phyloP scores from a whole-genome alignment of 2,888 invertebrate genomes.

The Saturnia pavonia region DNA sequence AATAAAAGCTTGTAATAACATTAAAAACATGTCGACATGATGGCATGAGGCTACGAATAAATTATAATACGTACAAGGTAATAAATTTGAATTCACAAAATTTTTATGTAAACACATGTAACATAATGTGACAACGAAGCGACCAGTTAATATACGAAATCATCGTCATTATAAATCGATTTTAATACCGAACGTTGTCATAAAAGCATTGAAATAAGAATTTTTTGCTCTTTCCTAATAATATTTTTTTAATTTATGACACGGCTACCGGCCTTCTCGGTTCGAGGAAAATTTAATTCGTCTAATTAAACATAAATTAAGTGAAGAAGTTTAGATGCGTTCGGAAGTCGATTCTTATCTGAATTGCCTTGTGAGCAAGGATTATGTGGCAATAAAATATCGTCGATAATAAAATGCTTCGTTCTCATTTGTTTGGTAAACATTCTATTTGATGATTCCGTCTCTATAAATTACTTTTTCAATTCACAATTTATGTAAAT shows the following conservation, averaged over 20 bases:
- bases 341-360: constrained; percentile 61
- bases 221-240: constrained; percentile 37
- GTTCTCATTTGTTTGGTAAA: constrained; percentile 10
- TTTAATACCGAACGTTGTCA: constrained; percentile 37
- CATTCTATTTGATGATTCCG: background rate
- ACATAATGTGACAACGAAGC: background rate
- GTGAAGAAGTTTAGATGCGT: constrained; percentile 46
- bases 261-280: constrained; percentile 46
- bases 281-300: constrained; percentile 38
- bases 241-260: constrained; percentile 41
- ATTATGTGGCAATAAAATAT: constrained; percentile 49
- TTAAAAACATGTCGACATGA: background rate
- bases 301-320: constrained; percentile 44
- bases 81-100: background rate
- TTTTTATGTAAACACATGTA: background rate
- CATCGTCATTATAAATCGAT: constrained; percentile 14
- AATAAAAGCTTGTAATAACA: background rate
- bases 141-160: constrained; percentile 11
- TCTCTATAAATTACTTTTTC: constrained; percentile 6
- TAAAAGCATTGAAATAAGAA: constrained; percentile 33
- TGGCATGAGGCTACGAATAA: background rate
- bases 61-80: background rate
- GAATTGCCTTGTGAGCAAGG: constrained; percentile 52
- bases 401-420: constrained; percentile 30
- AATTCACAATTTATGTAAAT: background rate